Evolutionary conservation across 2,113 vertebrate genomes (phyloP).

Genomic region (Eudorcas thomsonii): DNA sequence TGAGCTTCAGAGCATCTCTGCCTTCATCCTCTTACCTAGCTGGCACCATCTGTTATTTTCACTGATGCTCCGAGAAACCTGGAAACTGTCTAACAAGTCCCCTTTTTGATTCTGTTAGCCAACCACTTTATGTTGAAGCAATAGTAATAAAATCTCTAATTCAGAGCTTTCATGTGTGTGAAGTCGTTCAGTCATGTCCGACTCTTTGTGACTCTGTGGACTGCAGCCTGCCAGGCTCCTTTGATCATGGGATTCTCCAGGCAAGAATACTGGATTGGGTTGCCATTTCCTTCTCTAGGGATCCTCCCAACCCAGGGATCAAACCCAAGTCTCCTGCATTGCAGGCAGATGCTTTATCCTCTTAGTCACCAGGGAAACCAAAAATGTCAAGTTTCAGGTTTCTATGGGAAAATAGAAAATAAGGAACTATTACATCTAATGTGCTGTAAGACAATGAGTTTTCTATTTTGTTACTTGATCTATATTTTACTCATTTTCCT

Average conservation of each 20-base stretch:
- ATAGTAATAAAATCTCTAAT: not conserved
- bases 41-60: not conserved
- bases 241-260: too few species aligned
- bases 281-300: too few species aligned
- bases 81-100: not conserved
- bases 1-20: not conserved
- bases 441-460: not conserved
- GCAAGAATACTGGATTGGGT: too few species aligned
- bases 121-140: not conserved
- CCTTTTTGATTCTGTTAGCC: not conserved
- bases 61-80: not conserved
- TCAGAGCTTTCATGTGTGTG: not conserved
- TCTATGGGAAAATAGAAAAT: not conserved
- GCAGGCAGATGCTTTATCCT: too few species aligned
- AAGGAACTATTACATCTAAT: not conserved
- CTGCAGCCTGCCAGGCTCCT: too few species aligned
- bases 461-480: not conserved
- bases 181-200: too few species aligned
- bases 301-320: too few species aligned
- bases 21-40: not conserved
- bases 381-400: not conserved
- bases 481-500: not conserved
- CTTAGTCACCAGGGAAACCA: not conserved
- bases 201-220: too few species aligned
- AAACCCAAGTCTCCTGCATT: too few species aligned